These are phyloP conservation scores for Lasius fuliginosus DNA, from an alignment of 2,888 invertebrate species.

Conservation along the genomic window DNA sequence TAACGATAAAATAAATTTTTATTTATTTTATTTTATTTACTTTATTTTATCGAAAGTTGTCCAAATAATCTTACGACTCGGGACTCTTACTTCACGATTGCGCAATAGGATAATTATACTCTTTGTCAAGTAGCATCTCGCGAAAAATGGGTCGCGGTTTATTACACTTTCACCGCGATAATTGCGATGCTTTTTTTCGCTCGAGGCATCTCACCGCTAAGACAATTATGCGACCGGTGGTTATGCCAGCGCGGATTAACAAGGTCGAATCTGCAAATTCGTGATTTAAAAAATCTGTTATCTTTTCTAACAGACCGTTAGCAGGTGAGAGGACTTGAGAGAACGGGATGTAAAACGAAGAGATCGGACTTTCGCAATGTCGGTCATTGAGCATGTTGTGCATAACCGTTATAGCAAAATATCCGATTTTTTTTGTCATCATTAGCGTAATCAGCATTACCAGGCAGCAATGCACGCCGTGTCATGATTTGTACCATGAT, in stretches of 20 bases:
- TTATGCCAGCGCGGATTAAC: conserved; percentile 2
- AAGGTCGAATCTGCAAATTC: neutral
- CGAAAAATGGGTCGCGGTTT: conserved; percentile 30
- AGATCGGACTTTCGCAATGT: conserved; percentile 27
- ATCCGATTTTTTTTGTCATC: neutral
- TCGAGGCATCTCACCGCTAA: neutral
- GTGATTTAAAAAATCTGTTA: neutral
- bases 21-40: too few relatives aligned
- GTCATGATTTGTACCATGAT: conserved; percentile 3
- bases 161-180: conserved; percentile 20
- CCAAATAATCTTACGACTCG: conserved; percentile 1
- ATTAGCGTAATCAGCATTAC: conserved; percentile 16
- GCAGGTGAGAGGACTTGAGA: conserved; percentile 13
- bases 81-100: neutral
- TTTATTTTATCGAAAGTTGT: too few relatives aligned
- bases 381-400: conserved; percentile 8
- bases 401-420: conserved; percentile 23
- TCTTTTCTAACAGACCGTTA: neutral
- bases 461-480: neutral
- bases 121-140: conserved; percentile 2
- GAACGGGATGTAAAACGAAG: conserved; percentile 6
- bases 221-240: neutral
- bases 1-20: conserved; percentile 1
- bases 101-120: conserved; percentile 15
- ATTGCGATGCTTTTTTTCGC: conserved; percentile 7